A percentile compares a stretch with the other conserved stretches of the same genome.
Conservation (phyloP, 2,113 vertebrate species). For the Albula glossodonta region DNA sequence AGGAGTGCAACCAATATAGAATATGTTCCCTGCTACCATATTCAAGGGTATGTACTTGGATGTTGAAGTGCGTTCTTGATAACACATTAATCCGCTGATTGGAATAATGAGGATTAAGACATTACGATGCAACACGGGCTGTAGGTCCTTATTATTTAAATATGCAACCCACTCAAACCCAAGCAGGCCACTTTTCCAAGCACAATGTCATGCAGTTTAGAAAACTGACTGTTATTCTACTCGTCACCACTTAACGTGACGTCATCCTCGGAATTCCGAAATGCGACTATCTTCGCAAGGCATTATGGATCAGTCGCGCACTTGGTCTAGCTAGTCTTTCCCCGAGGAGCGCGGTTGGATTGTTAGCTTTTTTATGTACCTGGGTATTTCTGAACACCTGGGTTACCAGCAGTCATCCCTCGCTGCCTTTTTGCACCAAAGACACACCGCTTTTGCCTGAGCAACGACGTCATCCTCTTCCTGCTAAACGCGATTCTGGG, state of each 20-base stretch:
- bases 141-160: no score
- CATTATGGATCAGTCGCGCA: neutral
- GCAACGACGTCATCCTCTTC: neutral
- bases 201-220: no score
- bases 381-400: conserved; percentile 17
- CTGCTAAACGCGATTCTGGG: conserved; percentile 10
- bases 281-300: neutral
- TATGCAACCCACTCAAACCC: no score
- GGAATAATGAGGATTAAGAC: no score
- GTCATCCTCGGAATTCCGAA: neutral
- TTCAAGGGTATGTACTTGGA: no score
- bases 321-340: neutral
- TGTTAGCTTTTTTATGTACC: neutral
- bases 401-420: neutral
- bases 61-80: no score
- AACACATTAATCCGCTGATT: no score
- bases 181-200: no score
- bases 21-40: no score
- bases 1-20: no score
- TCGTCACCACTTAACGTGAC: neutral
- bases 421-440: neutral
- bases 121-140: no score
- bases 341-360: conserved; percentile 5
- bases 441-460: conserved; percentile 2
- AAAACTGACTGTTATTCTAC: neutral